These are phyloP conservation scores for Brachypalpus laphriformis DNA, from an alignment of 2,888 invertebrate species.

Conservation along the genomic window DNA sequence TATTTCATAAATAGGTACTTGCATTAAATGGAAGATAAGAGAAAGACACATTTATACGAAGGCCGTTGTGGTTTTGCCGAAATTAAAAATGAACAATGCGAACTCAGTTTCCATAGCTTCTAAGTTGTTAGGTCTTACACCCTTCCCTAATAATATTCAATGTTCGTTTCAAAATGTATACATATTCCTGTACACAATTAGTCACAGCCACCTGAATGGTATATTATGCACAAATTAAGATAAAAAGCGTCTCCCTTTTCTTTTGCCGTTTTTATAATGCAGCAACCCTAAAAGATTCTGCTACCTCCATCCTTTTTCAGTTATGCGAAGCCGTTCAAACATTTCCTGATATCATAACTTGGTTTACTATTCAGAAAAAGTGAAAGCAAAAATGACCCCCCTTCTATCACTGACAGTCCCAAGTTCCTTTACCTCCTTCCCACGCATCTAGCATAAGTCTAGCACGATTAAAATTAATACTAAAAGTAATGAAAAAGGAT, in stretches of 20 bases:
- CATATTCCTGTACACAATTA: too few relatives aligned
- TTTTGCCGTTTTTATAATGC: not conserved
- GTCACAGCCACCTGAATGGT: too few relatives aligned
- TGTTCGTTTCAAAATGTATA: too few relatives aligned
- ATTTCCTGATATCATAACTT: slow-evolving; percentile 9
- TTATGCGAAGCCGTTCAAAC: slow-evolving; percentile 7
- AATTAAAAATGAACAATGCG: not conserved
- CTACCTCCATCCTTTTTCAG: slow-evolving; percentile 5
- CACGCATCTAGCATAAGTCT: not conserved
- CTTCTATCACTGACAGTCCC: slow-evolving; percentile 1
- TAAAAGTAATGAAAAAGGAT: slow-evolving; percentile 36
- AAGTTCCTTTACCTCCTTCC: not conserved
- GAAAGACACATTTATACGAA: not conserved
- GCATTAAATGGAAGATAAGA: not conserved
- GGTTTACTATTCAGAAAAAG: not conserved
- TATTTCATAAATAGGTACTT: slow-evolving; percentile 31
- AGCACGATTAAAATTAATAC: slow-evolving; percentile 42
- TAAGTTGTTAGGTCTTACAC: too few relatives aligned
- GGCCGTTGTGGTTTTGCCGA: not conserved
- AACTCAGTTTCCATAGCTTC: too few relatives aligned
- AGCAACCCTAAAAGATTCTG: not conserved
- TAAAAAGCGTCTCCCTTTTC: not conserved
- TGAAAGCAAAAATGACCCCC: not conserved
- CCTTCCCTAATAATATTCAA: too few relatives aligned
- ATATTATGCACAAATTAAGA: not conserved